These are phyloP conservation scores for Phalacrocorax pelagicus DNA, from an alignment of 2,113 vertebrate genomes.

Conservation along the genomic window DNA sequence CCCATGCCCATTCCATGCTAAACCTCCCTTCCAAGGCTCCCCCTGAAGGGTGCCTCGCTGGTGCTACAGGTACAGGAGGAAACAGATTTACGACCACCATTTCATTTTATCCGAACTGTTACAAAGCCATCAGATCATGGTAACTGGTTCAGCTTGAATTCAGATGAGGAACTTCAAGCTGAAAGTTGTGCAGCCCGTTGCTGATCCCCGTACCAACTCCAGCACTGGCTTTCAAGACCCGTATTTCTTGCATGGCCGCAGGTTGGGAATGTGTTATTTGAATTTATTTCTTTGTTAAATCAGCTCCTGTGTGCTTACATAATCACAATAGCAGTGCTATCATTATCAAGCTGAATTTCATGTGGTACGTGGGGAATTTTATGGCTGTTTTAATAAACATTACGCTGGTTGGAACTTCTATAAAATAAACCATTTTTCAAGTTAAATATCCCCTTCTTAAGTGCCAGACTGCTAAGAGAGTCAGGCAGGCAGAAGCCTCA, in stretches of 20 bases:
- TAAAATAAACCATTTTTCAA: constrained; percentile 23
- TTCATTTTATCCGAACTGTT: background rate
- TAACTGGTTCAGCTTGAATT: background rate
- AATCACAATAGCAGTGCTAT: background rate
- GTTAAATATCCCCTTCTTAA: constrained; percentile 13
- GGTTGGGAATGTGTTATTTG: background rate
- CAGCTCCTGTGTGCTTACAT: constrained; percentile 9
- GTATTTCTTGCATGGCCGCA: background rate
- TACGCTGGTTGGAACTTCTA: background rate
- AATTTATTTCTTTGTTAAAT: constrained; percentile 31
- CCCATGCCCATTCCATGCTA: background rate
- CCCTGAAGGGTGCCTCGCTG: background rate
- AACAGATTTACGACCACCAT: background rate
- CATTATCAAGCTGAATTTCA: constrained; percentile 35
- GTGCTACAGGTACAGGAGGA: background rate
- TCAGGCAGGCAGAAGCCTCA: background rate
- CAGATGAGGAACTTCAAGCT: background rate
- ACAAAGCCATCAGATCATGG: background rate
- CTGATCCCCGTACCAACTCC: background rate
- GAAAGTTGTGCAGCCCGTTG: background rate
- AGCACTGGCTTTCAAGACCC: background rate
- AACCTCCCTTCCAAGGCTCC: background rate
- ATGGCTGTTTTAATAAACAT: constrained; percentile 39
- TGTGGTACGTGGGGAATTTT: background rate
- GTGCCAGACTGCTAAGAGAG: background rate